Evolutionary conservation across 2,113 vertebrate species (phyloP).

Genomic region (Vimba vimba): DNA sequence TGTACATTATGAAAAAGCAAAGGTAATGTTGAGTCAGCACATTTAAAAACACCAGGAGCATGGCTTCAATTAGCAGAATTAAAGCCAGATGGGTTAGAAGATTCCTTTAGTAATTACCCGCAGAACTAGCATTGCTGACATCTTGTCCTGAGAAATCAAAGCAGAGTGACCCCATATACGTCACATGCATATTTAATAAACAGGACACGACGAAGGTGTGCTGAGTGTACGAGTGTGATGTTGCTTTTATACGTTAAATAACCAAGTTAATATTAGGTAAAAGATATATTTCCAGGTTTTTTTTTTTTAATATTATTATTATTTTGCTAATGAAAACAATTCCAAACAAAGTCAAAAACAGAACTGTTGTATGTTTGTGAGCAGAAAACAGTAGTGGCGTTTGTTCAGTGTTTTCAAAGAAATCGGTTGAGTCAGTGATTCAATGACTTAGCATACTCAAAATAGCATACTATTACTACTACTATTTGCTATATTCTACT

Average conservation of each 20-base stretch:
- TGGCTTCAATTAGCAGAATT: constrained; percentile 56
- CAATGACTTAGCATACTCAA: not conserved
- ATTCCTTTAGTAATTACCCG: constrained; percentile 50
- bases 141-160: constrained; percentile 44
- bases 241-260: not conserved
- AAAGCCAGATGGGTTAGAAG: constrained; percentile 58
- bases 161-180: constrained; percentile 7
- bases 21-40: constrained; percentile 57
- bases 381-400: not conserved
- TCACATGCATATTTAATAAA: constrained; percentile 3
- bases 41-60: constrained; percentile 44
- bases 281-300: not conserved
- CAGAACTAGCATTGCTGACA: constrained; percentile 46
- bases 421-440: not conserved
- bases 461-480: not conserved
- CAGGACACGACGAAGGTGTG: not conserved
- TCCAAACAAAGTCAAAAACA: not conserved
- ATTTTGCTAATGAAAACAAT: not conserved
- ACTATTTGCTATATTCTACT: not conserved
- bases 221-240: not conserved
- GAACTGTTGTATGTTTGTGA: not conserved
- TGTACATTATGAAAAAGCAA: constrained; percentile 52
- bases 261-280: not conserved
- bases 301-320: not conserved
- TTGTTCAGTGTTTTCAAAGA: not conserved